phyloP scores from a whole-genome alignment of 2,888 invertebrate genomes.

The Ariolimax columbianus region DNA sequence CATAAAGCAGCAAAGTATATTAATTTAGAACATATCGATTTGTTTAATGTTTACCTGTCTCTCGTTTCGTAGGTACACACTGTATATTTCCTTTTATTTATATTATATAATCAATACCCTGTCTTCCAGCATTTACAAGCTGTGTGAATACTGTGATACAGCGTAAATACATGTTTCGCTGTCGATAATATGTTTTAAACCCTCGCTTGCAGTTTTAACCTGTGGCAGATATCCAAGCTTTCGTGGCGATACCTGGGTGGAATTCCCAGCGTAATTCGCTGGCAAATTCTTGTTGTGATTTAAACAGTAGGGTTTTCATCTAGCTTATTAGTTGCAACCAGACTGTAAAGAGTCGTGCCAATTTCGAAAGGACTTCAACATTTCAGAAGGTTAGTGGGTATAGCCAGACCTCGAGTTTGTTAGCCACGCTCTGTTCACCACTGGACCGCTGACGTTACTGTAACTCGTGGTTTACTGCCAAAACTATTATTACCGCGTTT shows the following conservation, averaged over 20 bases:
- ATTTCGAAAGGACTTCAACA: background rate
- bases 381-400: background rate
- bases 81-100: background rate
- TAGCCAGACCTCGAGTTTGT: background rate
- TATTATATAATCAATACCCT: background rate
- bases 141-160: background rate
- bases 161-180: background rate
- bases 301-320: background rate
- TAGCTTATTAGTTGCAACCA: background rate
- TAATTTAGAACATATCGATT: background rate
- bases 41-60: background rate
- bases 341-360: background rate
- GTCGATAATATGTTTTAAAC: slow-evolving; percentile 16
- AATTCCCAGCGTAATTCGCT: slow-evolving; percentile 3
- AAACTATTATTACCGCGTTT: no score
- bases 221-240: background rate
- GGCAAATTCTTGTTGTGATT: background rate
- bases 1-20: background rate
- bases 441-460: no score
- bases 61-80: background rate
- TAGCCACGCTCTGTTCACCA: no score
- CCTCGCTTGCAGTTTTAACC: background rate
- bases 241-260: background rate
- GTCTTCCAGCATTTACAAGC: background rate
- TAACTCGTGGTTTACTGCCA: no score